Conservation (phyloP, 2,797 vertebrate species). For the Carduelis carduelis region DNA sequence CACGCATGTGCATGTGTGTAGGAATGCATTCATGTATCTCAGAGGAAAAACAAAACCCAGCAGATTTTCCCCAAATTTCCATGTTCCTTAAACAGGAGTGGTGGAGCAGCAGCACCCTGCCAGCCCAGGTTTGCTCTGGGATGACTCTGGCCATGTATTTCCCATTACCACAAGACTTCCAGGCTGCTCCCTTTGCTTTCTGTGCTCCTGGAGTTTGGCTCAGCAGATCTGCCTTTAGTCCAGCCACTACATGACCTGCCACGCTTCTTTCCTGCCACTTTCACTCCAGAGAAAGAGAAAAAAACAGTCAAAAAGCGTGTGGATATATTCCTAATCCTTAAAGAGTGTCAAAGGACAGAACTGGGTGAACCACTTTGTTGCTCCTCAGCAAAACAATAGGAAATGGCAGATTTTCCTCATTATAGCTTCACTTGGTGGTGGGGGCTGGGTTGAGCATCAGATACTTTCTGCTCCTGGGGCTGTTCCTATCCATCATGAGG, state of each 20-base stretch:
- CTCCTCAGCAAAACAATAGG: neutral
- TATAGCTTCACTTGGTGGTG: neutral
- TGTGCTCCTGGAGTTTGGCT: neutral
- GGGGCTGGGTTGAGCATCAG: neutral
- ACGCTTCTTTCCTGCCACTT: neutral
- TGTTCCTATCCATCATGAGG: neutral
- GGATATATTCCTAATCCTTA: neutral
- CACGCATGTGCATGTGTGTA: neutral
- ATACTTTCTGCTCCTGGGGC: neutral
- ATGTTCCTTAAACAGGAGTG: neutral
- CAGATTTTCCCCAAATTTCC: neutral
- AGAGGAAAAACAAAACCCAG: too few relatives aligned
- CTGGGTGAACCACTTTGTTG: neutral
- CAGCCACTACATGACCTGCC: neutral
- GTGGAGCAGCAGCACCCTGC: neutral
- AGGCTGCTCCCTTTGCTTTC: neutral
- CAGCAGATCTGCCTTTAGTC: neutral
- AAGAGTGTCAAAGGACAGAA: neutral
- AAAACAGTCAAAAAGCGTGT: neutral
- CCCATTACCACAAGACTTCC: neutral
- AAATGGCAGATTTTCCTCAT: neutral
- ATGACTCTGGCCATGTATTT: fast-evolving
- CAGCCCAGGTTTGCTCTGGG: neutral
- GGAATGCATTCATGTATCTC: neutral
- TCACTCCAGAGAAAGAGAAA: neutral